A percentile compares a stretch with the other conserved stretches of the same genome.
Evolutionary conservation across 2,888 invertebrate species (phyloP).

Genomic region (Drosophila limbata): DNA sequence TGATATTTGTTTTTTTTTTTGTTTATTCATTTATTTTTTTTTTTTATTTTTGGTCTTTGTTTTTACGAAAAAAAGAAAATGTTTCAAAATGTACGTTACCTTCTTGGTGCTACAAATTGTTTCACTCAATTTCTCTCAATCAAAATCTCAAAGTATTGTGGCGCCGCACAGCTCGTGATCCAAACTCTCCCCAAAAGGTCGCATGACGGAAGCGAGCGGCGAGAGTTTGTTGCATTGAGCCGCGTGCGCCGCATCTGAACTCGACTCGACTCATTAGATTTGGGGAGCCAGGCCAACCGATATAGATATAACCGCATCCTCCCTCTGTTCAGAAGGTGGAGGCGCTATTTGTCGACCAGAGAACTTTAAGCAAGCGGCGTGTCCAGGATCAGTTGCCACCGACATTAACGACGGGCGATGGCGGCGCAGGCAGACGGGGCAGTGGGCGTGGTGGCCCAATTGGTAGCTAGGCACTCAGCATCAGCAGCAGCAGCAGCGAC

Average conservation of each 20-base stretch:
- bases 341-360: constrained; percentile 53
- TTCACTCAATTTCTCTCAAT: constrained; percentile 80
- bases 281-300: constrained; percentile 56
- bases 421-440: constrained; percentile 69
- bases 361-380: constrained; percentile 67
- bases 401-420: constrained; percentile 59
- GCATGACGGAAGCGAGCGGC: constrained; percentile 75
- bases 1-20: constrained; percentile 32
- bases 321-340: constrained; percentile 30
- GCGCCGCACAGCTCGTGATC: constrained; percentile 76
- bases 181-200: constrained; percentile 77
- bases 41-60: constrained; percentile 25
- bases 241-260: constrained; percentile 74
- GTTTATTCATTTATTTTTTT: constrained; percentile 24
- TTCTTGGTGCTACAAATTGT: constrained; percentile 81
- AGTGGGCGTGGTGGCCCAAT: constrained; percentile 60
- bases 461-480: constrained; percentile 77
- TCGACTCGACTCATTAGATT: constrained; percentile 32
- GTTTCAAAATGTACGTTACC: constrained; percentile 80
- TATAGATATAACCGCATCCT: constrained; percentile 56
- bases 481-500: constrained; percentile 62
- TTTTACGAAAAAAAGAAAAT: constrained; percentile 75
- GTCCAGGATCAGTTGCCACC: constrained; percentile 74
- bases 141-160: constrained; percentile 77
- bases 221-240: constrained; percentile 78